These are phyloP conservation scores for Notarius lentiginosus DNA, from an alignment of 2,113 vertebrate genomes.

Conservation along the genomic window DNA sequence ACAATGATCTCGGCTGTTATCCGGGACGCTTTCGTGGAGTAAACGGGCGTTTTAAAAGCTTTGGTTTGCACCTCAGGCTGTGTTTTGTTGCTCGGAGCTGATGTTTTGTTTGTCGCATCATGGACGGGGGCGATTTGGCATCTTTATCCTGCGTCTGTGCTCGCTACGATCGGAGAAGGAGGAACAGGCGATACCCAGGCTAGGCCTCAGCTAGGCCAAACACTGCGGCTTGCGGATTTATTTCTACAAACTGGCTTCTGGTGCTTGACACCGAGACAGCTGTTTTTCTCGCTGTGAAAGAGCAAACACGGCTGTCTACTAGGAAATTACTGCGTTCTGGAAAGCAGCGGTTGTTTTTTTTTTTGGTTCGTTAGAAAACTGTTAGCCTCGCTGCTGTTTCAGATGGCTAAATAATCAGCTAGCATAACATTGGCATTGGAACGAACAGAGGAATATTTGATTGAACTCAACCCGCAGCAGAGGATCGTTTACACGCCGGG, in stretches of 20 bases:
- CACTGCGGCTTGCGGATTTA: conserved; percentile 27
- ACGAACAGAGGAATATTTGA: background rate
- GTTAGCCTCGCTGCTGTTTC: conserved; percentile 5
- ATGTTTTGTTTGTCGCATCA: conserved; percentile 44
- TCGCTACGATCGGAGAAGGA: conserved; percentile 44
- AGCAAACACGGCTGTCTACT: background rate
- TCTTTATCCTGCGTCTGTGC: conserved; percentile 43
- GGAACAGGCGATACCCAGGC: conserved; percentile 48
- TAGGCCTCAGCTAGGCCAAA: conserved; percentile 55
- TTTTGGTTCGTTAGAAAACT: background rate
- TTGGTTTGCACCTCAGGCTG: background rate
- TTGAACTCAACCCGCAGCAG: background rate
- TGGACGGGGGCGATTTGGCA: conserved; percentile 44
- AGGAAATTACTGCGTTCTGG: background rate
- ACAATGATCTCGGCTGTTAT: conserved; percentile 47
- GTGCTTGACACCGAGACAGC: background rate
- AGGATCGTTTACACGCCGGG: background rate
- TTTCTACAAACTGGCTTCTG: background rate
- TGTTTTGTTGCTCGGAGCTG: background rate
- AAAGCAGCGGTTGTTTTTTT: background rate
- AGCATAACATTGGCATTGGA: conserved; percentile 24
- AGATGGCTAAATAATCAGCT: conserved; percentile 7
- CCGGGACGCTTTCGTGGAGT: conserved; percentile 14
- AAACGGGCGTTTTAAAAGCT: conserved; percentile 2
- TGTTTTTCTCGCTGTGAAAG: background rate